Evolutionary conservation across 2,113 vertebrate genomes (phyloP).

Genomic region (Dryoscopus gambensis): DNA sequence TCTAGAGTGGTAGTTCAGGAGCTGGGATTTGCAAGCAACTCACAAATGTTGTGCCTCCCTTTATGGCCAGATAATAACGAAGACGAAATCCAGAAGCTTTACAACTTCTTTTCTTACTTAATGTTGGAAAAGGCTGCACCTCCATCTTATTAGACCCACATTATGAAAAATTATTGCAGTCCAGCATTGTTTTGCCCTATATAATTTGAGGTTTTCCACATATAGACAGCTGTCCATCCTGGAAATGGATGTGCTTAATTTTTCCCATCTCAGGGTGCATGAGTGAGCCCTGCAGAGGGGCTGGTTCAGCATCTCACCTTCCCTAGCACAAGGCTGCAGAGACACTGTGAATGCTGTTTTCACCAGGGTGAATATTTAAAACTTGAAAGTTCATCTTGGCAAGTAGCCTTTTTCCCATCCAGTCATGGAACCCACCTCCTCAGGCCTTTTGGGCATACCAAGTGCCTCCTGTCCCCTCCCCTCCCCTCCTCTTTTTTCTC

Average conservation of each 20-base stretch:
- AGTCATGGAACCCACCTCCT: background rate
- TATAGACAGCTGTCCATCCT: background rate
- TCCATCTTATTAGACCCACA: background rate
- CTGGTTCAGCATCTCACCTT: background rate
- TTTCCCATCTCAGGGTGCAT: background rate
- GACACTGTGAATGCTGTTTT: accelerated
- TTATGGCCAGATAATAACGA: background rate
- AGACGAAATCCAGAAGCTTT: background rate
- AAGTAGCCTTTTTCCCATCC: background rate
- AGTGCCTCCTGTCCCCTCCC: too few species aligned
- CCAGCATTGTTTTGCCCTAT: background rate
- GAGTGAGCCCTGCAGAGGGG: background rate
- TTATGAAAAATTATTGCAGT: background rate
- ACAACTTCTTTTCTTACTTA: background rate
- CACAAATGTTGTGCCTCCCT: background rate
- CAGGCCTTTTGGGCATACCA: background rate
- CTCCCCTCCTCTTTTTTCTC: too few species aligned
- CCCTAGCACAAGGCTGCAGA: accelerated
- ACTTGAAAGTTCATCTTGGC: background rate
- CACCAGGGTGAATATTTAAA: background rate
- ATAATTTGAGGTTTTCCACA: background rate
- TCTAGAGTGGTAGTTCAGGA: background rate
- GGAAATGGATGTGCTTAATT: background rate
- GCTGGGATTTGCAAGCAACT: background rate
- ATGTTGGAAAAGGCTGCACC: background rate